phyloP scores from a whole-genome alignment of 2,113 vertebrate genomes.

The Rhadina sibilatrix region DNA sequence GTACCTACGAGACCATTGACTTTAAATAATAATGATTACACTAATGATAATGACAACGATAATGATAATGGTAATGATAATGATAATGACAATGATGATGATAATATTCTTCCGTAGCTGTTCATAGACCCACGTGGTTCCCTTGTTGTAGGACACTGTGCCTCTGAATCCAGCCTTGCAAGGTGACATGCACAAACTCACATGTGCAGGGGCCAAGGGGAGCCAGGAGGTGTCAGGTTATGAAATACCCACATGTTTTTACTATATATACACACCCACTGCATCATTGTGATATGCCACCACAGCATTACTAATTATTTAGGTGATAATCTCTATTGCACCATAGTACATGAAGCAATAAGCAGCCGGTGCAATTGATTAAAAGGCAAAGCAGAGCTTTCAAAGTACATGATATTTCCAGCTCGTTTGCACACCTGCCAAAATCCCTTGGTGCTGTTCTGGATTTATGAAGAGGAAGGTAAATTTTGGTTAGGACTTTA shows the following conservation, averaged over 20 bases:
- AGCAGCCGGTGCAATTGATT: slow-evolving; percentile 21
- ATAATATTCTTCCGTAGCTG: neutral
- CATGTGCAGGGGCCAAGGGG: neutral
- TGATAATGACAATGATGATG: neutral
- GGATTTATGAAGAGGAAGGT: neutral
- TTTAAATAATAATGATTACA: neutral
- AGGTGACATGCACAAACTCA: neutral
- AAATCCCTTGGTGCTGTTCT: neutral
- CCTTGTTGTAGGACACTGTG: neutral
- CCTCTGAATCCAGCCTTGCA: neutral
- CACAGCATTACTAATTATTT: slow-evolving; percentile 37
- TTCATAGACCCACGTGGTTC: rapidly evolving
- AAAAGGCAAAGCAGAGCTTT: slow-evolving; percentile 47
- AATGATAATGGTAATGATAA: neutral
- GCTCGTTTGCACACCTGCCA: slow-evolving; percentile 33
- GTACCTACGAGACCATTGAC: neutral
- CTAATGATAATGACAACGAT: too few species aligned
- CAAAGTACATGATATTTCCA: slow-evolving; percentile 31
- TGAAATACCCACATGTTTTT: slow-evolving; percentile 20
- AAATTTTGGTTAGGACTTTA: neutral
- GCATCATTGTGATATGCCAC: neutral
- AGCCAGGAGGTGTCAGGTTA: neutral
- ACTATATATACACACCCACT: slow-evolving; percentile 37
- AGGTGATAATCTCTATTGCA: slow-evolving; percentile 28
- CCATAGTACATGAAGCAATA: neutral